Conservation (phyloP, 2,797 vertebrate species). For the Cyprinella venusta region DNA sequence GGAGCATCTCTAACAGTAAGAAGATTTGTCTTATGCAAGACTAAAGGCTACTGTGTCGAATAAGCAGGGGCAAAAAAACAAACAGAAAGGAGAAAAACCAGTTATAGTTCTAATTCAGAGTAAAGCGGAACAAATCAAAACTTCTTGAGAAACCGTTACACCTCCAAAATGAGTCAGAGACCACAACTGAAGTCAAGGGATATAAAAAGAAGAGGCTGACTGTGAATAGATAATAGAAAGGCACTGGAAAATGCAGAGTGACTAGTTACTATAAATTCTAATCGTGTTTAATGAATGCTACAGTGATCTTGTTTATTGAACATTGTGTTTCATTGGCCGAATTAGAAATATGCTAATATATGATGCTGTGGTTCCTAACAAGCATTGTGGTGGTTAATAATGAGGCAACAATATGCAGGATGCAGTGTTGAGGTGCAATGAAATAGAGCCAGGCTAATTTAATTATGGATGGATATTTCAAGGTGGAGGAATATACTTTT, state of each 20-base stretch:
- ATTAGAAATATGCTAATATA: not conserved
- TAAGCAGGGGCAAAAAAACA: not conserved
- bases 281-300: slow-evolving; percentile 28
- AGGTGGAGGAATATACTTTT: slow-evolving; percentile 6
- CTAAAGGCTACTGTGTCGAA: not conserved
- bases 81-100: not conserved
- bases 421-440: not conserved
- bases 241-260: not conserved
- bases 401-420: slow-evolving; percentile 1
- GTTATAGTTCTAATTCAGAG: slow-evolving; percentile 27
- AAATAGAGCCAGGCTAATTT: slow-evolving; percentile 28
- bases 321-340: not conserved
- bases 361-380: not conserved
- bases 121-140: not conserved
- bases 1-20: no score
- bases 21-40: not conserved
- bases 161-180: slow-evolving; percentile 39
- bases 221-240: slow-evolving; percentile 8
- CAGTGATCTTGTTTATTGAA: slow-evolving; percentile 3
- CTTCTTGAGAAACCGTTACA: not conserved
- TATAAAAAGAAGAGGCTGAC: slow-evolving; percentile 19
- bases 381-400: slow-evolving; percentile 1
- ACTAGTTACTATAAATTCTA: slow-evolving; percentile 35
- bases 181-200: slow-evolving; percentile 17
- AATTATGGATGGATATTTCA: slow-evolving; percentile 37